A percentile compares a stretch with the other conserved stretches of the same genome.
Evolutionary conservation across 2,113 vertebrate species (phyloP).

Genomic region (Tor tambroides): DNA sequence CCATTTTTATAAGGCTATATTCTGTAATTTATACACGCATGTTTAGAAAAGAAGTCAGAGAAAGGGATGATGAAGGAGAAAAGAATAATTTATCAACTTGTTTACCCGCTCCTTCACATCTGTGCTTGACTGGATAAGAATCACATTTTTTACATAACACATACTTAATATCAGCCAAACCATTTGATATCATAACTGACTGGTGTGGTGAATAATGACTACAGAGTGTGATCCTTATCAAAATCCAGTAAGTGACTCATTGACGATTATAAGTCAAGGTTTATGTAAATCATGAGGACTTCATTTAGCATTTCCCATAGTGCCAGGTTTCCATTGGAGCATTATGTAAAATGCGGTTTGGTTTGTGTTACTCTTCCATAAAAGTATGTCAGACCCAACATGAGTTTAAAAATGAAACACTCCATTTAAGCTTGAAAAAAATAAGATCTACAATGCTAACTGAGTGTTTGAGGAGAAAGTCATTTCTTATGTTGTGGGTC

Average conservation of each 20-base stretch:
- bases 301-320: constrained; percentile 48
- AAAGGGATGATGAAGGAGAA: background rate
- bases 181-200: constrained; percentile 37
- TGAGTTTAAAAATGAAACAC: constrained; percentile 62
- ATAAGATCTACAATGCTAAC: constrained; percentile 27
- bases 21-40: background rate
- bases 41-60: background rate
- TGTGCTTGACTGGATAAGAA: too few species aligned
- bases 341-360: constrained; percentile 64
- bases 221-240: too few species aligned
- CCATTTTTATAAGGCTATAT: background rate
- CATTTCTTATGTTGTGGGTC: constrained; percentile 26
- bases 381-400: constrained; percentile 68
- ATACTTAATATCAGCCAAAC: background rate
- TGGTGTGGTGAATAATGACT: constrained; percentile 41
- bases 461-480: constrained; percentile 29
- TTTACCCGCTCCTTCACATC: too few species aligned
- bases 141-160: too few species aligned
- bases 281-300: constrained; percentile 72
- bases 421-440: constrained; percentile 54
- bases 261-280: constrained; percentile 69
- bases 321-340: constrained; percentile 70
- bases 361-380: constrained; percentile 57
- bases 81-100: background rate
- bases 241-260: constrained; percentile 68